Percentiles rank a stretch among this genome's conserved stretches.
Conservation (phyloP, 2,797 vertebrate species). For the Tamandua tetradactyla region DNA sequence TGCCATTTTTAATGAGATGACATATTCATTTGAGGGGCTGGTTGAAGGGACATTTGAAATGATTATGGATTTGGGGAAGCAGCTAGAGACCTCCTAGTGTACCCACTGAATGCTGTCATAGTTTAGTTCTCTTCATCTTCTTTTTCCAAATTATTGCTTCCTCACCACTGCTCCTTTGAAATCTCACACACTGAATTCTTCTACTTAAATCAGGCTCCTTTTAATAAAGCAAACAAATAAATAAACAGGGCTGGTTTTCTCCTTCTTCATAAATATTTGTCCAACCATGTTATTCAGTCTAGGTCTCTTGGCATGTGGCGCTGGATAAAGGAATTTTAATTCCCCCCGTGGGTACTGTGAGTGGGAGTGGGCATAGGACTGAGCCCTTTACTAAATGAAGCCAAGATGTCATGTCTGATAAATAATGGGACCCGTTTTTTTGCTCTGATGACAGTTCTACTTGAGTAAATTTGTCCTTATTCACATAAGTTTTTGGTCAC, state of each 20-base stretch:
- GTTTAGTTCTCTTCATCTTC: background rate
- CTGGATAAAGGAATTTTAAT: conserved; percentile 18
- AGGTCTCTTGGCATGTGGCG: conserved; percentile 18
- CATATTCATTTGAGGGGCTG: background rate
- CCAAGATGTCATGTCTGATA: background rate
- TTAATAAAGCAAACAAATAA: conserved; percentile 20
- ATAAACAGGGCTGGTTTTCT: background rate
- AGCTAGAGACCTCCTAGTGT: background rate
- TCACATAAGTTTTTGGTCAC: background rate
- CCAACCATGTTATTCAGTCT: background rate
- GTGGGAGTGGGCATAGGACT: background rate
- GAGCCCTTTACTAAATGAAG: background rate
- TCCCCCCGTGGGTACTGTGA: background rate
- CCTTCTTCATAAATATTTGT: conserved; percentile 42
- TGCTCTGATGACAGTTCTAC: background rate
- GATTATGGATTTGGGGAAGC: background rate
- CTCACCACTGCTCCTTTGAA: background rate
- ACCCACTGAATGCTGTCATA: background rate
- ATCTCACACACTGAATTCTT: background rate
- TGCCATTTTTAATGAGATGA: background rate
- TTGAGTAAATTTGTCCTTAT: conserved; percentile 12
- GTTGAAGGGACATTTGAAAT: background rate
- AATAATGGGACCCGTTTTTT: background rate
- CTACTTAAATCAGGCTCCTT: background rate
- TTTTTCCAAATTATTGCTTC: conserved; percentile 22